A percentile compares a stretch with the other conserved stretches of the same genome.
These are phyloP conservation scores for Bergia sp. DNA, from an alignment of 92 coral and sea anemone species.

Conservation along the genomic window DNA sequence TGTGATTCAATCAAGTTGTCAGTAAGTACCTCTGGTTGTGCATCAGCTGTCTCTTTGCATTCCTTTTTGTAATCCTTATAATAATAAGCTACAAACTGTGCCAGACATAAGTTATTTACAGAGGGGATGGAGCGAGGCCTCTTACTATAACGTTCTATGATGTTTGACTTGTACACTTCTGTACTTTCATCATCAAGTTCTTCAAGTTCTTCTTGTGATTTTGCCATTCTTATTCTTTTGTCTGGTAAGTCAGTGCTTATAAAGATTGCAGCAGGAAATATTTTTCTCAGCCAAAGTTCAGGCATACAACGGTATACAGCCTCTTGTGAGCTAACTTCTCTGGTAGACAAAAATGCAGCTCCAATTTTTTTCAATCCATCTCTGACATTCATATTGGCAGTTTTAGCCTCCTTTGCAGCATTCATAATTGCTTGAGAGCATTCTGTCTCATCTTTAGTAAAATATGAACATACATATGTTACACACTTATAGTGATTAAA, in stretches of 20 bases:
- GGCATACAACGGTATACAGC: not conserved
- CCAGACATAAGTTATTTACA: not conserved
- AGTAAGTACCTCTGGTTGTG: not conserved
- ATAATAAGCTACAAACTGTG: not conserved
- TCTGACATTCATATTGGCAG: not conserved
- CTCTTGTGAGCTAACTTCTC: constrained; percentile 24
- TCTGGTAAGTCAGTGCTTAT: not conserved
- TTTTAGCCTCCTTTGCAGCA: not conserved
- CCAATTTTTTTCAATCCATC: not conserved
- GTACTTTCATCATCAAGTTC: constrained; percentile 10
- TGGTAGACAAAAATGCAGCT: not conserved
- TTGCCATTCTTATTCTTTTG: not conserved
- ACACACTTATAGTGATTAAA: too few species aligned
- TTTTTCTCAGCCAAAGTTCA: not conserved
- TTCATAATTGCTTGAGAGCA: not conserved
- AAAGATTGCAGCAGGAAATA: not conserved
- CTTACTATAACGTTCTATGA: not conserved
- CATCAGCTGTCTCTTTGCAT: not conserved
- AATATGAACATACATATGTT: too few species aligned
- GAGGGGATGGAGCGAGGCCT: not conserved
- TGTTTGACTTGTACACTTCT: not conserved
- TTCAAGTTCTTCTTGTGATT: constrained; percentile 14
- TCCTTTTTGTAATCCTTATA: not conserved
- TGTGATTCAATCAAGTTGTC: constrained; percentile 40
- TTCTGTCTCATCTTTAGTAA: too few species aligned